phyloP scores from a whole-genome alignment of 2,888 invertebrate genomes.

The Lepidonotus clava region DNA sequence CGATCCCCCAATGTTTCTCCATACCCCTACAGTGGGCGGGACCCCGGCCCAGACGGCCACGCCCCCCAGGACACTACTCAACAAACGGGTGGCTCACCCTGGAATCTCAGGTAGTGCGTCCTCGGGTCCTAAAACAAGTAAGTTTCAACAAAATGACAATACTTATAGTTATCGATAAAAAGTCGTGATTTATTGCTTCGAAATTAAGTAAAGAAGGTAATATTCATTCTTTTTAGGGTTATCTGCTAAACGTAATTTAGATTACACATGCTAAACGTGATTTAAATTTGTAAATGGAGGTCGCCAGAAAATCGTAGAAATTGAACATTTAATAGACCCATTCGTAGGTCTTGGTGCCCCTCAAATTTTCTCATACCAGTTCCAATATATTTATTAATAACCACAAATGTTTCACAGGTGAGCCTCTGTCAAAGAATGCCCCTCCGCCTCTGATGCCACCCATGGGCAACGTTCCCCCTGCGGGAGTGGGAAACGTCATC shows the following conservation, averaged over 20 bases:
- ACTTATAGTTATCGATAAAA: too few relatives aligned
- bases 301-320: too few relatives aligned
- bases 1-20: conserved; percentile 78
- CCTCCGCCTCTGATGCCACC: conserved; percentile 28
- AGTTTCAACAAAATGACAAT: too few relatives aligned
- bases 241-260: too few relatives aligned
- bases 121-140: not conserved
- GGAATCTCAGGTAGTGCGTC: conserved; percentile 2
- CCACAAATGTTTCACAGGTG: not conserved
- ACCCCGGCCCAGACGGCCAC: conserved; percentile 55
- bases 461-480: conserved; percentile 34
- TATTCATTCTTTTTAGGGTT: too few relatives aligned
- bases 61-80: conserved; percentile 70
- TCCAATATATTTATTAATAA: not conserved
- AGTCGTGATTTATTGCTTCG: not conserved
- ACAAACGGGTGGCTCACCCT: conserved; percentile 76
- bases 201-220: too few relatives aligned
- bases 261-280: too few relatives aligned
- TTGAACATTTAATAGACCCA: too few relatives aligned
- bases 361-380: too few relatives aligned
- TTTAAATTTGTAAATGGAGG: too few relatives aligned
- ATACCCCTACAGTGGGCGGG: conserved; percentile 60
- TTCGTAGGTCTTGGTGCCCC: too few relatives aligned
- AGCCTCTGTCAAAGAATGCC: conserved; percentile 3
- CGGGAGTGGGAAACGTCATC: conserved; percentile 42